These are phyloP conservation scores for Diarsia dahlii DNA, from an alignment of 2,888 invertebrate genomes.

Conservation along the genomic window DNA sequence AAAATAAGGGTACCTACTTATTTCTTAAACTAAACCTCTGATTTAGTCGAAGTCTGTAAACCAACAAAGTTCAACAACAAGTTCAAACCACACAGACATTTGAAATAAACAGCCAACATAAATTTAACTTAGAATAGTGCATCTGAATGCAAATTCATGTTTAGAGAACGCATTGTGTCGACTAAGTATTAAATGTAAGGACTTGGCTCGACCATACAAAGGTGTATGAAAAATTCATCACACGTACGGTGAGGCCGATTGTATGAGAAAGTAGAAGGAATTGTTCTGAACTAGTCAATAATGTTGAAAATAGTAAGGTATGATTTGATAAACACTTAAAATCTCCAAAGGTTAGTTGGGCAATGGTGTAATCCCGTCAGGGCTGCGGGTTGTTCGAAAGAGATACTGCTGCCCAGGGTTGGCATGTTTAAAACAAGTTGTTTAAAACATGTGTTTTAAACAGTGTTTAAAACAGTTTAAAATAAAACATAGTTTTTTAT, in stretches of 20 bases:
- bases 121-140: slow-evolving; percentile 25
- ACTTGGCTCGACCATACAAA: slow-evolving; percentile 38
- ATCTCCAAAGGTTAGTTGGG: too few species aligned
- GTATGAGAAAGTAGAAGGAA: slow-evolving; percentile 22
- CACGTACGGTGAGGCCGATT: slow-evolving; percentile 15
- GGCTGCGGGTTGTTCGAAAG: too few species aligned
- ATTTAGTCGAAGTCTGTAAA: not conserved
- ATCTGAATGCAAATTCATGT: slow-evolving; percentile 38
- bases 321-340: too few species aligned
- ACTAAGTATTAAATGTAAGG: slow-evolving; percentile 48
- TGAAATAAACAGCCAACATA: slow-evolving; percentile 9
- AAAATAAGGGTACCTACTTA: too few species aligned
- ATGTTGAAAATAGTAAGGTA: not conserved
- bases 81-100: slow-evolving; percentile 16
- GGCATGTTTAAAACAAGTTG: too few species aligned
- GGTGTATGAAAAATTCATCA: slow-evolving; percentile 52
- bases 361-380: too few species aligned
- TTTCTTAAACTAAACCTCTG: too few species aligned
- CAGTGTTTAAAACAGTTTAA: too few species aligned
- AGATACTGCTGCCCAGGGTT: too few species aligned
- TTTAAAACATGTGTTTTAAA: too few species aligned
- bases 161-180: slow-evolving; percentile 36
- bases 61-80: not conserved
- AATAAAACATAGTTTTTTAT: too few species aligned
- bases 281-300: slow-evolving; percentile 6